Evolutionary conservation across 2,888 invertebrate genomes (phyloP), one percentile per base, ranked within the genome.

Genomic region (Biston stratarius): DNA sequence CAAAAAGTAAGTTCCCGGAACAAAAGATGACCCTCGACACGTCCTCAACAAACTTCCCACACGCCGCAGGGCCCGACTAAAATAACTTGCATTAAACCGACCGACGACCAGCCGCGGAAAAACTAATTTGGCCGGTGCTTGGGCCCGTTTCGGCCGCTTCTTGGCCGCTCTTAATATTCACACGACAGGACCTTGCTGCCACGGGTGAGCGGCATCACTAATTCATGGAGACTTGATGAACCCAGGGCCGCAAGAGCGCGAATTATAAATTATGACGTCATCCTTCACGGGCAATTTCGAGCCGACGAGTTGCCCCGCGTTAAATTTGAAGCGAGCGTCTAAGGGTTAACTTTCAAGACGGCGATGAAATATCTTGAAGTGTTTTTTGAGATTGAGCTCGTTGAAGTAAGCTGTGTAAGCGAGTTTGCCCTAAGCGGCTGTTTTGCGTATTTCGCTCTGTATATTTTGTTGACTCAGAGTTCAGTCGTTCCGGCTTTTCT

Each of bases 181-280:
- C 71, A 72, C 66, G 79, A 76, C 81, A 77, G 70, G 65, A 59
- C 71, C 64, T 61, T 60, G 65, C 60, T 34, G 66, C 58, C 61
- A 62, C 59, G 49, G 60, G 59, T 61, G 67, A 64, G 61, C 59
- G 56, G 56, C 76, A 81, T 83, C 76, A 82, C 77, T 82, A 81
- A 83, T 83, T 82, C 84, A 83, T 63, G 58, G 45, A 61, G 64
- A 73, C 76, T 79, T 79, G 78, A 83, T 80, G 79, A 81, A 80
- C 75, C 67, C 64, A 58, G 67, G 74, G 68, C 80, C 79, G 68
- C 79, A 74, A 77, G 77, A 73, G 76, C 70, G 73, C 71, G 73
- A 81, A 81, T 83, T 83, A 83, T 83, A 74, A 77, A 80, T 79
- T 76, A 79, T 82, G 77, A 77, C 83, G 71, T 78, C 79, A 79